Percentiles rank a stretch among this genome's conserved stretches.
Evolutionary conservation across 2,888 invertebrate genomes (phyloP).

Genomic region (Digitonthophagus gazella): DNA sequence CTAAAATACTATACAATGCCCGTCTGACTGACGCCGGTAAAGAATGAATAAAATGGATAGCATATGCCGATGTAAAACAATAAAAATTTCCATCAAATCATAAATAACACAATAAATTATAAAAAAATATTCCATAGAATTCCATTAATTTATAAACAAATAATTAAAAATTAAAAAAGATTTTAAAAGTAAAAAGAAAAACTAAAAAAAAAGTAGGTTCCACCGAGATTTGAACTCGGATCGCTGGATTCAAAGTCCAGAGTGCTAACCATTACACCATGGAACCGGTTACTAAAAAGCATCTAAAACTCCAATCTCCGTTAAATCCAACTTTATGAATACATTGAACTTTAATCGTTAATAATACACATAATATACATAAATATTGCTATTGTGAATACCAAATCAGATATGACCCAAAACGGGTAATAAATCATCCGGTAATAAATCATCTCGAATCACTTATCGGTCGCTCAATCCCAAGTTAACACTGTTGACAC

Average conservation of each 20-base stretch:
- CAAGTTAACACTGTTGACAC: slow-evolving; percentile 5
- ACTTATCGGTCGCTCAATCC: not conserved
- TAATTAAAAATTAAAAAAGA: not conserved
- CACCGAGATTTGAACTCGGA: slow-evolving; percentile 64
- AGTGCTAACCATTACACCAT: slow-evolving; percentile 67
- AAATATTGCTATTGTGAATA: not conserved
- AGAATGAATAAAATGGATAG: too few relatives aligned
- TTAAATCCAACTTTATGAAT: not conserved
- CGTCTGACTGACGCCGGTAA: too few relatives aligned
- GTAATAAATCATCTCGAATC: slow-evolving; percentile 16
- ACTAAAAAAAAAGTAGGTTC: slow-evolving; percentile 47
- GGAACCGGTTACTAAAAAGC: slow-evolving; percentile 47
- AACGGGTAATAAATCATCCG: slow-evolving; percentile 13
- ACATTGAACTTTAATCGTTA: not conserved
- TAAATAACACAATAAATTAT: too few relatives aligned
- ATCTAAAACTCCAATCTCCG: not conserved
- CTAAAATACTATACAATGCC: too few relatives aligned
- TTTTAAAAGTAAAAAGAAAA: not conserved
- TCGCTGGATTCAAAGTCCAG: slow-evolving; percentile 65
- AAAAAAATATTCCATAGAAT: too few relatives aligned
- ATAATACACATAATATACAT: not conserved
- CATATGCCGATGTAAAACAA: too few relatives aligned
- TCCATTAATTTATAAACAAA: too few relatives aligned
- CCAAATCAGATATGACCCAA: not conserved
- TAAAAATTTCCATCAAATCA: too few relatives aligned